Conservation (phyloP, 1,140 invertebrate species). For the Phortica variegata region DNA sequence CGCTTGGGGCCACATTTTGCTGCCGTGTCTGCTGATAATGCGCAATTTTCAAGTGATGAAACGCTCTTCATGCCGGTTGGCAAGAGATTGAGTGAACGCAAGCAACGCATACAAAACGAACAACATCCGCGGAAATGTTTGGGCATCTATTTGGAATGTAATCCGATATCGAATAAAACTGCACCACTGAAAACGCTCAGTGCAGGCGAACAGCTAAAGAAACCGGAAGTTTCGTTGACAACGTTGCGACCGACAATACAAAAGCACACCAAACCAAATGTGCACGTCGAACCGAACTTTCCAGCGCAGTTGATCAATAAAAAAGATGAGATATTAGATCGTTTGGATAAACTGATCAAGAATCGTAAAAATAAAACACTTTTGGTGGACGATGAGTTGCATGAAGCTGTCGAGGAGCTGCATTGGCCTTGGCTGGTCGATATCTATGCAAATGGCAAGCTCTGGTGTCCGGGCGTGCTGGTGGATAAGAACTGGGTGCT, state of each 20-base stretch:
- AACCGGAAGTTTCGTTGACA: slow-evolving; percentile 3
- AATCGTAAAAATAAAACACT: slow-evolving; percentile 42
- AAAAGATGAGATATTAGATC: slow-evolving; percentile 44
- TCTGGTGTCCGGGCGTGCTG: slow-evolving; percentile 67
- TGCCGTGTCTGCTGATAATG: slow-evolving; percentile 24
- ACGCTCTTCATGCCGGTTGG: slow-evolving; percentile 7
- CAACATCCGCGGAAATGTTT: slow-evolving; percentile 31
- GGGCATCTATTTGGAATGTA: slow-evolving; percentile 46
- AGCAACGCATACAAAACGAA: slow-evolving; percentile 15
- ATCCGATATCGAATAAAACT: slow-evolving; percentile 31
- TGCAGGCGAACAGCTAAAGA: slow-evolving; percentile 25
- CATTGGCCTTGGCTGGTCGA: slow-evolving; percentile 69
- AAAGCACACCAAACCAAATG: slow-evolving; percentile 40
- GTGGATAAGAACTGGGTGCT: slow-evolving; percentile 67
- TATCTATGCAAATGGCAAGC: slow-evolving; percentile 66
- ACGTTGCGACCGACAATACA: slow-evolving; percentile 29
- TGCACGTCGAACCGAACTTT: slow-evolving; percentile 39
- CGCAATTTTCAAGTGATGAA: slow-evolving; percentile 26
- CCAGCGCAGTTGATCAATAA: slow-evolving; percentile 29
- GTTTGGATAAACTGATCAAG: slow-evolving; percentile 36
- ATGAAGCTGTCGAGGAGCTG: slow-evolving; percentile 43
- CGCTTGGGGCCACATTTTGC: slow-evolving; percentile 11
- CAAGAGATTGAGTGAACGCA: slow-evolving; percentile 10
- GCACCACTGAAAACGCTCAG: slow-evolving; percentile 40
- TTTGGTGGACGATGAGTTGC: slow-evolving; percentile 40